Base-by-base conservation (phyloP, 2,888 invertebrate genomes). In the Argyra leucocephala region DNA sequence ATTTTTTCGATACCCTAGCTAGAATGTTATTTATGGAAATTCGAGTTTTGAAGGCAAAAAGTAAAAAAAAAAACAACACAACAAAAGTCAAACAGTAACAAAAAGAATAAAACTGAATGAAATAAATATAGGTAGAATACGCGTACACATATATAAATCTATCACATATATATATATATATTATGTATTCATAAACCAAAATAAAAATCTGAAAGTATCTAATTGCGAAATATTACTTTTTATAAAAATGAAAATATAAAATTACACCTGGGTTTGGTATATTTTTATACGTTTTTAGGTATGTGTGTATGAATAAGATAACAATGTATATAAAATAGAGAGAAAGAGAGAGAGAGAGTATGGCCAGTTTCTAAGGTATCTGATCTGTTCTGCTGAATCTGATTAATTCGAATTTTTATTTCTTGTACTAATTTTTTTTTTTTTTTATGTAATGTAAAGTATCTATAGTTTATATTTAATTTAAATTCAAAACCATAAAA, bases 111-210 rank as follows among this genome's bases (percentile, higher is more conserved):
- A 31, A n/a, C n/a, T n/a, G n/a, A n/a, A n/a, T n/a, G n/a, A n/a
- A n/a, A n/a, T n/a, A n/a, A n/a, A n/a, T n/a, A n/a, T n/a, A n/a
- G n/a, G n/a, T n/a, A n/a, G n/a, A n/a, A n/a, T n/a, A n/a, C n/a
- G n/a, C n/a, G n/a, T n/a, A n/a, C n/a, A n/a, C n/a, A n/a, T n/a
- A n/a, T n/a, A n/a, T n/a, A n/a, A n/a, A n/a, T n/a, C n/a, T n/a
- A n/a, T n/a, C n/a, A n/a, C n/a, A n/a, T n/a, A n/a, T n/a, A n/a
- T n/a, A n/a, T n/a, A n/a, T n/a, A n/a, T n/a, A n/a, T n/a, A n/a
- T n/a, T n/a, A n/a, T n/a, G n/a, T n/a, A n/a, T n/a, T n/a, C n/a
- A 48, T 48, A 48, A 48, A 48, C 48, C 48, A 48, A 48, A 48
- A 48, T 48, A 48, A 48, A n/a, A 48, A 48, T 48, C 48, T 48